phyloP scores from a whole-genome alignment of 2,113 vertebrate species.

The Nansenia antarctica region DNA sequence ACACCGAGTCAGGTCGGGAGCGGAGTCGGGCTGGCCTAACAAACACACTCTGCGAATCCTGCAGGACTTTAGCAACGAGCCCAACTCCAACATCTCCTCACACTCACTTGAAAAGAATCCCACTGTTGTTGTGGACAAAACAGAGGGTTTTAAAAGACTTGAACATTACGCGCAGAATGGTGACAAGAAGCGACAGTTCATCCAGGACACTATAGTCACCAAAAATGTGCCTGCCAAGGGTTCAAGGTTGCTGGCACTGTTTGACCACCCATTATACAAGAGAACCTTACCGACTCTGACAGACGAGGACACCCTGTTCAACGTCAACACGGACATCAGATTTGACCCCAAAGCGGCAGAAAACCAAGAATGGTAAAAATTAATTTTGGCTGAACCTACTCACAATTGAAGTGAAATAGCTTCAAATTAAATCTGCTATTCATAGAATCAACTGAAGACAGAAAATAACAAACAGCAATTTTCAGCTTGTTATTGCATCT shows the following conservation, averaged over 20 bases:
- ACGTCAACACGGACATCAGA: constrained; percentile 91
- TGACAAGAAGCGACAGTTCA: constrained; percentile 60
- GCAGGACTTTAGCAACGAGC: constrained; percentile 93
- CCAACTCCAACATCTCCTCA: constrained; percentile 85
- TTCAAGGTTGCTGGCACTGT: constrained; percentile 81
- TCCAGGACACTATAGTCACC: constrained; percentile 44
- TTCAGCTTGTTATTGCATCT: background rate
- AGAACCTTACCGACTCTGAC: constrained; percentile 74
- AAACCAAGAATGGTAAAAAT: constrained; percentile 85
- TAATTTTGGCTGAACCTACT: background rate
- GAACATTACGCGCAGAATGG: constrained; percentile 58
- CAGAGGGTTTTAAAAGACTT: constrained; percentile 47
- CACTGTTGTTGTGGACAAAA: constrained; percentile 45
- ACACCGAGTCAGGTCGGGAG: constrained; percentile 55
- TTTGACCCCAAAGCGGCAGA: constrained; percentile 91
- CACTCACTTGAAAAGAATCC: constrained; percentile 82
- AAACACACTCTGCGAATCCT: constrained; percentile 92
- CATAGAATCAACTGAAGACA: too few relatives aligned
- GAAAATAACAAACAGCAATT: background rate
- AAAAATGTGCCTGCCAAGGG: constrained; percentile 47
- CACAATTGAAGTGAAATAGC: background rate
- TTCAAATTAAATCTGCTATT: background rate
- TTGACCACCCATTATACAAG: constrained; percentile 85
- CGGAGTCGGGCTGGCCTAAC: constrained; percentile 82
- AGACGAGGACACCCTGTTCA: constrained; percentile 89